Evolutionary conservation across 2,888 invertebrate genomes (phyloP).

Genomic region (Dasypogon diadema): DNA sequence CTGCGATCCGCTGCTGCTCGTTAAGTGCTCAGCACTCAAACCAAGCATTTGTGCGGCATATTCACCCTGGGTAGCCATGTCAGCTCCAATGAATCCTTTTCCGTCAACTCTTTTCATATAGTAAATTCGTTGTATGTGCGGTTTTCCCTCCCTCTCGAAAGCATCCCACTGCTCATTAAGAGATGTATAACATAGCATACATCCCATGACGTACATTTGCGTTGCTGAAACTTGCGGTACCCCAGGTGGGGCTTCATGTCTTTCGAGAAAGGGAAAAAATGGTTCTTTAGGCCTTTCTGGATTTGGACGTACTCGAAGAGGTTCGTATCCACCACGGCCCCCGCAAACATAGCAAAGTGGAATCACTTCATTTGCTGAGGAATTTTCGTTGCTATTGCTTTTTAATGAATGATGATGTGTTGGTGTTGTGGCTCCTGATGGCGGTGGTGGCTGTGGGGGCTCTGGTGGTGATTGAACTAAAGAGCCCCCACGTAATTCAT

Average conservation of each 20-base stretch:
- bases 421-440: constrained; percentile 34
- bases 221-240: constrained; percentile 67
- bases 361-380: constrained; percentile 44
- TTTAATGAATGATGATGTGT: constrained; percentile 57
- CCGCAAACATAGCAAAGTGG: constrained; percentile 80
- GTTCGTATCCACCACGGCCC: constrained; percentile 75
- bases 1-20: constrained; percentile 55
- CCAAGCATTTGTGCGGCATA: constrained; percentile 92
- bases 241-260: constrained; percentile 86
- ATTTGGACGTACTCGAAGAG: constrained; percentile 76
- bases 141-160: constrained; percentile 86
- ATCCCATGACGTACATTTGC: constrained; percentile 76
- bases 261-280: constrained; percentile 92
- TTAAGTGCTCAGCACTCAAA: constrained; percentile 73
- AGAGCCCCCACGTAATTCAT: constrained; percentile 74
- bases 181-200: constrained; percentile 87
- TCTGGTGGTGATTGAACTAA: constrained; percentile 58
- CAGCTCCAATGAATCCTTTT: constrained; percentile 89
- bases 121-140: constrained; percentile 88
- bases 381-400: constrained; percentile 58
- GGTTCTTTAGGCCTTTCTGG: constrained; percentile 80
- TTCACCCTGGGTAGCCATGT: constrained; percentile 90
- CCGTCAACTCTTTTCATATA: constrained; percentile 94
- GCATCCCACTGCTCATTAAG: constrained; percentile 93
- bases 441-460: constrained; percentile 43